phyloP scores from a whole-genome alignment of 1,140 invertebrate species.

The Aradophagus sp. region DNA sequence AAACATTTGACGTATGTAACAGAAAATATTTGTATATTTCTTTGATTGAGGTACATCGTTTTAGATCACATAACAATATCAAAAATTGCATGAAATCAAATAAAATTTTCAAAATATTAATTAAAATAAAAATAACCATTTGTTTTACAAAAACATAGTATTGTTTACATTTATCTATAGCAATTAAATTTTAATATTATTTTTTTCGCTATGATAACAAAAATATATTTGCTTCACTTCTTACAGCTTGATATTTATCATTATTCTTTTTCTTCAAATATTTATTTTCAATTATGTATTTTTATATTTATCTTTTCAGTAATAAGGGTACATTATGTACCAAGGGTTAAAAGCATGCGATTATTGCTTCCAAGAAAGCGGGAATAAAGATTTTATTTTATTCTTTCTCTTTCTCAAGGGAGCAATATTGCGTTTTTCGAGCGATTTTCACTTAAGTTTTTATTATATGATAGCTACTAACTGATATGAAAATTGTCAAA shows the following conservation, averaged over 20 bases:
- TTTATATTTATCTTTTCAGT: conserved; percentile 17
- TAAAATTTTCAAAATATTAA: conserved; percentile 13
- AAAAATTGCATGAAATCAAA: no score
- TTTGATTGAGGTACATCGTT: conserved; percentile 29
- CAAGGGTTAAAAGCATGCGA: no score
- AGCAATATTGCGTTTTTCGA: no score
- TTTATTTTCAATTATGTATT: conserved; percentile 9
- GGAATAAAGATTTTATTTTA: no score
- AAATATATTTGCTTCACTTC: conserved; percentile 32
- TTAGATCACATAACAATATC: conserved; percentile 43
- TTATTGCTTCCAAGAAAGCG: no score
- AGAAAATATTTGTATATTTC: conserved; percentile 38
- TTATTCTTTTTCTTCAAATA: conserved; percentile 2
- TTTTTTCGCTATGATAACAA: conserved; percentile 39
- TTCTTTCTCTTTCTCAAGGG: no score
- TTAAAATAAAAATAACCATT: conserved; percentile 28
- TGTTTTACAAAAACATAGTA: conserved; percentile 22
- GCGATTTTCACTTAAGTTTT: no score
- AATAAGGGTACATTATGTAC: no score
- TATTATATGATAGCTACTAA: no score
- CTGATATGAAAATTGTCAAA: no score
- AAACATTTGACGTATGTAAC: conserved; percentile 22
- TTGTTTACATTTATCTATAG: conserved; percentile 22
- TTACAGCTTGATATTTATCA: conserved; percentile 9
- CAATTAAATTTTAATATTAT: conserved; percentile 17